Percentiles rank a stretch among this genome's conserved stretches.
These are phyloP conservation scores for Hepsetus odoe DNA, from an alignment of 2,113 vertebrate species.

Conservation along the genomic window DNA sequence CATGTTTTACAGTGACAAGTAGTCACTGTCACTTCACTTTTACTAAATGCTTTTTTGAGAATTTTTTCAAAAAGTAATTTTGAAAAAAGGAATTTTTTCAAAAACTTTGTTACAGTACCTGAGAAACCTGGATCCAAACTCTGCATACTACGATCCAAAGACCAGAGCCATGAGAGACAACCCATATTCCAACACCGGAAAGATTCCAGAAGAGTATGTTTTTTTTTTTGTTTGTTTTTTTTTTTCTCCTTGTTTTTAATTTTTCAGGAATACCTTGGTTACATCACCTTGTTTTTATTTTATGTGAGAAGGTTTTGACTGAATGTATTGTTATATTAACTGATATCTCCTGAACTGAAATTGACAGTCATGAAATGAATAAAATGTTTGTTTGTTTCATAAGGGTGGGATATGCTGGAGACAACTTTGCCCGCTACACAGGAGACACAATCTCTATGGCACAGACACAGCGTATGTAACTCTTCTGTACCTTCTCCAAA, in stretches of 20 bases:
- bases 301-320: no score
- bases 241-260: neutral
- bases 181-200: conserved; percentile 92
- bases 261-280: no score
- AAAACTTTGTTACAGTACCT: conserved; percentile 86
- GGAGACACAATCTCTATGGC: conserved; percentile 97
- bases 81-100: no score
- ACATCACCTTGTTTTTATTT: no score
- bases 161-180: conserved; percentile 99
- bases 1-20: no score
- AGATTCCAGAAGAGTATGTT: conserved; percentile 95
- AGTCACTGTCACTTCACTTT: no score
- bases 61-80: no score
- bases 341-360: no score
- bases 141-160: conserved; percentile 98
- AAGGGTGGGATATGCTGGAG: conserved; percentile 95
- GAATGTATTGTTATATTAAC: no score
- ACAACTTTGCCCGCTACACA: conserved; percentile 93
- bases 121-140: conserved; percentile 97
- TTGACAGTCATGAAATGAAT: no score
- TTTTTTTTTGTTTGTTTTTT: neutral
- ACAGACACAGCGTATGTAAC: conserved; percentile 90
- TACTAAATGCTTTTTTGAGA: no score
- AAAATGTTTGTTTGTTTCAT: conserved; percentile 23
- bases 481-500: neutral